Percentiles rank a stretch among this genome's conserved stretches.
phyloP scores from a whole-genome alignment of 2,888 invertebrate species.

The Ferrisia virgata region DNA sequence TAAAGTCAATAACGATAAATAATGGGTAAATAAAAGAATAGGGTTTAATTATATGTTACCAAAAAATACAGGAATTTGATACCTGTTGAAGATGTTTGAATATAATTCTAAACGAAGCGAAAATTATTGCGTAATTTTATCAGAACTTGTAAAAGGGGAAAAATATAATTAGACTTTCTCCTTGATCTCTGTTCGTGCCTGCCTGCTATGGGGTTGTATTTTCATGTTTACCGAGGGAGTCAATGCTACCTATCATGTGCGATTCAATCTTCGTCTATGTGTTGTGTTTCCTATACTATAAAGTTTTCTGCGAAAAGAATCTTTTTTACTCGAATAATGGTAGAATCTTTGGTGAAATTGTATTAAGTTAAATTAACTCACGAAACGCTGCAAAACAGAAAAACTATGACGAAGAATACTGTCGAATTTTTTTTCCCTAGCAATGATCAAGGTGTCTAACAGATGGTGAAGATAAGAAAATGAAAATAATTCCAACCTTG shows the following conservation, averaged over 20 bases:
- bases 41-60: not conserved
- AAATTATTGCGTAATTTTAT: not conserved
- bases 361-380: conserved; percentile 27
- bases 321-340: not conserved
- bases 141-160: not conserved
- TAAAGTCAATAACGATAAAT: too few species aligned
- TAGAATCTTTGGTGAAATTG: not conserved
- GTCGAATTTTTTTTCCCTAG: not conserved
- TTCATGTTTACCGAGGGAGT: not conserved
- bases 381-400: not conserved
- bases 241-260: conserved; percentile 2
- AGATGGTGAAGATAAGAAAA: too few species aligned
- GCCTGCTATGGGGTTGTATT: not conserved
- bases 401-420: not conserved
- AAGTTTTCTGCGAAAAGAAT: not conserved
- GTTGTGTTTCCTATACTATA: not conserved
- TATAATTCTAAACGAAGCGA: not conserved
- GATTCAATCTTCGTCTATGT: not conserved
- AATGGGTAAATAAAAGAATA: too few species aligned
- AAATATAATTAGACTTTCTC: not conserved
- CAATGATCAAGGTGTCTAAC: too few species aligned
- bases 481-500: too few species aligned
- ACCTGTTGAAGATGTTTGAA: not conserved
- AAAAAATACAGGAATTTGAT: not conserved
- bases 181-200: not conserved